Base-by-base conservation (phyloP, 2,113 vertebrate species). In the Grallaria varia region DNA sequence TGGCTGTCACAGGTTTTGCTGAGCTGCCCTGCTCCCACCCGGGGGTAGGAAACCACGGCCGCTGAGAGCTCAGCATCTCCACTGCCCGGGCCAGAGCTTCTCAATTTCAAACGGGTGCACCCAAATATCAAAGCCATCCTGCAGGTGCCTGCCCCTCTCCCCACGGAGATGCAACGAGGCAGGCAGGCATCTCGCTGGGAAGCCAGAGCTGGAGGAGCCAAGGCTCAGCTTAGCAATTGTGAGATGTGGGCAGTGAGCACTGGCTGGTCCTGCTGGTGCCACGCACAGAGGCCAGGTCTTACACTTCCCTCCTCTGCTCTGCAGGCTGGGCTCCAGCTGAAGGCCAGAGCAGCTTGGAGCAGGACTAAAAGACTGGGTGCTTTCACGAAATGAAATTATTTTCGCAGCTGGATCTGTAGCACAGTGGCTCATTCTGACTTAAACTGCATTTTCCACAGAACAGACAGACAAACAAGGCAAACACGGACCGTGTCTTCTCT, bases 71-170 rank as follows among this genome's bases (percentile, higher is more conserved):
- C 88, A 56, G 8, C 28, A 16, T 56, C 60, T 87, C 55, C 42
- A 5, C 14, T 24, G 2, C 4, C 37, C 13, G 27, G 63, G 21
- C 35, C 35, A 50, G 20, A 0, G 0, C 31, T 72, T 77, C 75
- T 39, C 1, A 0, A 1, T 1, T 0, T 15, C 49, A 78, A 86
- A 73, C 0, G 0, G 2, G 60, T 8, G n/a, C 45, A 77, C 37
- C 59, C 72, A n/a, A 23, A 64, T 40, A 73, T 3, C 4, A 3
- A 67, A 81, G 69, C 24, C 12, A 3, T 20, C 42, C 31, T 2
- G 0, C 15, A 12, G 56, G 69, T 30, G 59, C 52, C 47, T 59
- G 25, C 64, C 33, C 45, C n/a, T 19, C 49, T 89, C 23, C 50
- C 39, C 42, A 40, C 45, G 31, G 28, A 0, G 0, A 25, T 27